Conservation (phyloP, 2,113 vertebrate species). For the Platichthys stellatus region DNA sequence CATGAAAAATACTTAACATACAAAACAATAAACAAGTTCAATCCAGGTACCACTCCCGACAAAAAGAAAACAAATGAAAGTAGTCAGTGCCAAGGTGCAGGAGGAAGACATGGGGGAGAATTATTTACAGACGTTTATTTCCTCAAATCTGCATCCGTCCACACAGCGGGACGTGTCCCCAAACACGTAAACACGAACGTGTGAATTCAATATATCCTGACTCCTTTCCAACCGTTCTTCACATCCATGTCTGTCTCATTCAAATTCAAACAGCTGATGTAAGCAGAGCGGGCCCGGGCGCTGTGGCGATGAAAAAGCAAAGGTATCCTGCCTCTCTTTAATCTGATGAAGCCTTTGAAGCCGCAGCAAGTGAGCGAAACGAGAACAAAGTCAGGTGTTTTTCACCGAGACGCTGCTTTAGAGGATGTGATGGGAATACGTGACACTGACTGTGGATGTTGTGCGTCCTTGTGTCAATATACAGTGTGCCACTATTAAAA, state of each 20-base stretch:
- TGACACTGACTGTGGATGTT: constrained; percentile 29
- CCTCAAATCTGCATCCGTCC: neutral
- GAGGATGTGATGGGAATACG: constrained; percentile 20
- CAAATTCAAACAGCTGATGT: constrained; percentile 58
- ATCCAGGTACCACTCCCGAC: neutral
- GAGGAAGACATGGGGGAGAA: neutral
- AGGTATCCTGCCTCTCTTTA: constrained; percentile 47
- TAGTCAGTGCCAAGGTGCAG: neutral
- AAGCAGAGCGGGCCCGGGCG: neutral
- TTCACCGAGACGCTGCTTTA: constrained; percentile 27
- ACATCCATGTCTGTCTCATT: constrained; percentile 58
- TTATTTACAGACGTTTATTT: constrained; percentile 14
- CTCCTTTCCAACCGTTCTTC: constrained; percentile 22
- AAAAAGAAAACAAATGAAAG: neutral
- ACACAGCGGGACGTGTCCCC: constrained; percentile 17
- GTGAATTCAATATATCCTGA: constrained; percentile 10
- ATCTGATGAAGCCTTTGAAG: constrained; percentile 70
- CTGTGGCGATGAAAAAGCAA: constrained; percentile 34
- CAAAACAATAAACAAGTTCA: neutral
- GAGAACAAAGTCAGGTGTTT: constrained; percentile 62
- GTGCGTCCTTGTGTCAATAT: constrained; percentile 19
- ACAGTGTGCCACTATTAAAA: neutral
- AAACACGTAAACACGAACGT: constrained; percentile 17
- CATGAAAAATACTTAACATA: neutral
- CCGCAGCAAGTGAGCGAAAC: constrained; percentile 33